Evolutionary conservation across 1,140 invertebrate species (phyloP), one percentile per base, ranked within the genome.

Genomic region (Tachypleus tridentatus): DNA sequence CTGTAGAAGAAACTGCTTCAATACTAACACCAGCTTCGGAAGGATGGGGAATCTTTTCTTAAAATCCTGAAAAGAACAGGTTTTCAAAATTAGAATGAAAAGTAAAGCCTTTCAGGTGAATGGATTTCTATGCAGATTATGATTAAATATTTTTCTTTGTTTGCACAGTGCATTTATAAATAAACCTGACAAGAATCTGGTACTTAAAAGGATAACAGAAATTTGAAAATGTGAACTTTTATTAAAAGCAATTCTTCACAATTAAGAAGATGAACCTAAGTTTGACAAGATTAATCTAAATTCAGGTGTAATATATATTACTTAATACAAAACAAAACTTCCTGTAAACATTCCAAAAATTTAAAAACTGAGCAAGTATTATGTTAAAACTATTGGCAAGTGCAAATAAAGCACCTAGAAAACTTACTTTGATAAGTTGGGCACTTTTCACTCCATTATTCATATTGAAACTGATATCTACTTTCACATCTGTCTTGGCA

Each of bases 391-490:
- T n/a, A 60, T 4, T 4, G n/a, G 4, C 11, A 60, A 29, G 47
- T 60, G 8, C 8, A 49, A 29, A 64, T 62, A 48, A 65, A 65
- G 64, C 61, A 63, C 9, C 8, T 47, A 62, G 48, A 11, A 63
- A 48, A 29, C 68, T 68, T 74, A 79, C 80, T 75, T 93, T 94
- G 65, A 99, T 98, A 59, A 98, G 84, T 77, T 94, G 88, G 3
- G 93, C 95, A 73, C 93, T 96, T 80, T 91, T 91, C 10, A 96
- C 87, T 54, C 93, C 93, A 78, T 91, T 96, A 74, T 84, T 89
- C 90, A 96, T 96, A 77, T 97, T 98, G 80, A 98, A 98, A 73
- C 93, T 97, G 74, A 99, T 98, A 80, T 99, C 96, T 10, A 74
- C 91, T 77, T 86, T 87, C 60, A 98, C 88, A 69, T 95, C 91